Conservation (phyloP, 2,113 vertebrate species). For the Hirundichthys speculiger region DNA sequence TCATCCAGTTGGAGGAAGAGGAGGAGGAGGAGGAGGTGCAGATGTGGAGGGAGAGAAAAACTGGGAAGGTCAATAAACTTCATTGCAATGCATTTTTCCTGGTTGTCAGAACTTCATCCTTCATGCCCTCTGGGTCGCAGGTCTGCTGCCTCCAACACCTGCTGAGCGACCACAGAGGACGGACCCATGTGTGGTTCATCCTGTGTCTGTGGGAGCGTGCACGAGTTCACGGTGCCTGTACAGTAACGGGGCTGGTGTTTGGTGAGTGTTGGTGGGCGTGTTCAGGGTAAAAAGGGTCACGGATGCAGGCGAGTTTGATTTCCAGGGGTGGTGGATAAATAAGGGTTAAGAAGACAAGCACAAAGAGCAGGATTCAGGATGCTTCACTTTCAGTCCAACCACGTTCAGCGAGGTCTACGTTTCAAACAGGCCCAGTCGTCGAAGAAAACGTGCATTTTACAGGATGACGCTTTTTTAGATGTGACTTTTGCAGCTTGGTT, state of each 20-base stretch:
- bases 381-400: conserved; percentile 43
- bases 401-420: not conserved
- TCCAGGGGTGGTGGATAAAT: conserved; percentile 1
- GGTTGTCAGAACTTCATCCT: not conserved
- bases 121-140: too few species aligned
- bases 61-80: not conserved
- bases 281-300: conserved; percentile 13
- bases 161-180: too few species aligned
- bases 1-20: not conserved
- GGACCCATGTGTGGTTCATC: not conserved
- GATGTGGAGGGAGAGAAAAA: not conserved
- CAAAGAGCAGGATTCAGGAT: conserved; percentile 45
- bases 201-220: conserved; percentile 28
- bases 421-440: too few species aligned
- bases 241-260: too few species aligned
- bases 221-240: conserved; percentile 1
- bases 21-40: conserved; percentile 9
- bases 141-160: too few species aligned
- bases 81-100: not conserved
- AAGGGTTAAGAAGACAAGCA: conserved; percentile 14
- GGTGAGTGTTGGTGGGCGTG: conserved; percentile 1
- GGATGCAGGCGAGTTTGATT: conserved; percentile 29
- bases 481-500: conserved; percentile 1
- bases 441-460: too few species aligned
- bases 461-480: too few species aligned